These are phyloP conservation scores for Microctenopoma lineatum DNA, from an alignment of 2,797 vertebrate species.

Conservation along the genomic window DNA sequence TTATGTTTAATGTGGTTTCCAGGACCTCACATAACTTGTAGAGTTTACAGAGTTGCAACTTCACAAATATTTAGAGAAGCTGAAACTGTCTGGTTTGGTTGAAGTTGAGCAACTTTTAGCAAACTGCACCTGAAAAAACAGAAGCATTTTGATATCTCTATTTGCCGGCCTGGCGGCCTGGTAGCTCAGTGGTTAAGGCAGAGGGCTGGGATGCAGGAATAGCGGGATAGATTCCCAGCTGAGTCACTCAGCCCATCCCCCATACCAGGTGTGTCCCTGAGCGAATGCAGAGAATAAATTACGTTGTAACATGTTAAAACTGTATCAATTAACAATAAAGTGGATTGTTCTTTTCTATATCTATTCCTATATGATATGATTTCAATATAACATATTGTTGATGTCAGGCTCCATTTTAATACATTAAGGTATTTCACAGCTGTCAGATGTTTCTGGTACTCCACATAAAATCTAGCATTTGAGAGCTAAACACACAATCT, in stretches of 20 bases:
- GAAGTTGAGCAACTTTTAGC: slow-evolving; percentile 53
- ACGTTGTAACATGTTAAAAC: no score
- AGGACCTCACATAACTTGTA: slow-evolving; percentile 12
- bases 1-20: background rate
- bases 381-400: background rate
- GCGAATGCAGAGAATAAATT: no score
- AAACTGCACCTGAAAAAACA: slow-evolving; percentile 51
- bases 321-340: no score
- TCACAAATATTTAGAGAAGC: slow-evolving; percentile 63
- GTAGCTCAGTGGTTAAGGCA: no score
- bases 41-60: slow-evolving; percentile 45
- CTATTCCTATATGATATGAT: slow-evolving; percentile 2
- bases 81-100: slow-evolving; percentile 28
- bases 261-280: no score
- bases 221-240: no score
- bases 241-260: no score
- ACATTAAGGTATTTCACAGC: background rate
- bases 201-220: no score
- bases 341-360: slow-evolving; percentile 4
- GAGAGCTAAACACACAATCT: no score
- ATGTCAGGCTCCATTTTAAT: background rate
- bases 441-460: slow-evolving; percentile 8
- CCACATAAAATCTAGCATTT: no score
- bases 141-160: slow-evolving; percentile 32
- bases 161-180: no score